Evolutionary conservation across 1,140 invertebrate genomes (phyloP).

Genomic region (Zophobas morio): DNA sequence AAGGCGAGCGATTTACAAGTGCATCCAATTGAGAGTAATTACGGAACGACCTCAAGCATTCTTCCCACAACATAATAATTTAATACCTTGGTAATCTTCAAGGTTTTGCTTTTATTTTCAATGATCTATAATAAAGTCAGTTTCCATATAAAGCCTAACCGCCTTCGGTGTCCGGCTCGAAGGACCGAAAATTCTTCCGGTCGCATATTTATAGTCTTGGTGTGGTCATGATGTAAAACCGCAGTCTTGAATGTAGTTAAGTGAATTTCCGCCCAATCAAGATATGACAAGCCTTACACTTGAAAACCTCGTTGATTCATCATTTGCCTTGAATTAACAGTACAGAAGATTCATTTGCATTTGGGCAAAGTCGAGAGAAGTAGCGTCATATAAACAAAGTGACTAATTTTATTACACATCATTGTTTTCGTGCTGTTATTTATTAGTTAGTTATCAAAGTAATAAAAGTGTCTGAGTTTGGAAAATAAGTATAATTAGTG

Average conservation of each 20-base stretch:
- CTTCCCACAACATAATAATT: slow-evolving; percentile 32
- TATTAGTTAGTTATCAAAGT: slow-evolving; percentile 2
- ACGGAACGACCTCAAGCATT: neutral
- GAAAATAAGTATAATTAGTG: slow-evolving; percentile 15
- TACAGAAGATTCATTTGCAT: slow-evolving; percentile 14
- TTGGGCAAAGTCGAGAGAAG: slow-evolving; percentile 13
- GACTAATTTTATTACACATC: slow-evolving; percentile 38
- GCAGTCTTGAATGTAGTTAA: slow-evolving; percentile 6
- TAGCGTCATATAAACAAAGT: slow-evolving; percentile 12
- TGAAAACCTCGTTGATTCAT: slow-evolving; percentile 25
- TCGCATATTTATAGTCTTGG: neutral
- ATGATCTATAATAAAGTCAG: neutral
- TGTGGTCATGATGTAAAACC: slow-evolving; percentile 20
- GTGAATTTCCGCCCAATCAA: slow-evolving; percentile 13
- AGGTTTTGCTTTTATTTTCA: slow-evolving; percentile 25
- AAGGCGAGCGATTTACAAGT: neutral
- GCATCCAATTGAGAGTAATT: slow-evolving; percentile 8
- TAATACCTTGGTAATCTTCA: slow-evolving; percentile 5
- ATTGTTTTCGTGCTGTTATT: neutral
- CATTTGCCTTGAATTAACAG: slow-evolving; percentile 34
- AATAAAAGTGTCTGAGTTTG: slow-evolving; percentile 10
- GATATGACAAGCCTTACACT: slow-evolving; percentile 8
- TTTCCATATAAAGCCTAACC: slow-evolving; percentile 19
- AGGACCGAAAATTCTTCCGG: slow-evolving; percentile 25
- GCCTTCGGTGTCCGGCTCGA: slow-evolving; percentile 11